These are phyloP conservation scores for Notothenia rossii DNA, from an alignment of 2,113 vertebrate species.

Conservation along the genomic window DNA sequence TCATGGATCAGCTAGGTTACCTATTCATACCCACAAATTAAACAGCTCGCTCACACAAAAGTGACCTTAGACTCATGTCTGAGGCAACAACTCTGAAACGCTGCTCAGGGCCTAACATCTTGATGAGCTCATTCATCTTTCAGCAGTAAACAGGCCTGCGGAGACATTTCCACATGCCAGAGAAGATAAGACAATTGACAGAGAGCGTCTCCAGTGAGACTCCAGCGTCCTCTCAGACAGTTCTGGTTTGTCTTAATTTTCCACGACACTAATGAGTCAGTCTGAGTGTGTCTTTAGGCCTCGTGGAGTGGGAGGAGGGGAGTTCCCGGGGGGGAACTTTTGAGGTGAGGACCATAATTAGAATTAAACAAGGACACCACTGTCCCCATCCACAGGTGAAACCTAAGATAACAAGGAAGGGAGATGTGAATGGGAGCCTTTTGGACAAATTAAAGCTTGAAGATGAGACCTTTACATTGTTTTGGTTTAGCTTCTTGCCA, in stretches of 20 bases:
- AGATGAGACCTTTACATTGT: conserved; percentile 53
- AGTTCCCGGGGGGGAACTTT: conserved; percentile 71
- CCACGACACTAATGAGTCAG: conserved; percentile 71
- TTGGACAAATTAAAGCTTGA: conserved; percentile 67
- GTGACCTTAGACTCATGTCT: conserved; percentile 19
- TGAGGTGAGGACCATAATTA: conserved; percentile 81
- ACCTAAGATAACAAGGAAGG: conserved; percentile 65
- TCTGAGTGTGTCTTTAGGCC: conserved; percentile 65
- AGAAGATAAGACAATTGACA: conserved; percentile 61
- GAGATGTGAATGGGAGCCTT: conserved; percentile 60
- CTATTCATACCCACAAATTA: conserved; percentile 24
- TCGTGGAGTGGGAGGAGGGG: conserved; percentile 49
- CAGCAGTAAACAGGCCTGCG: conserved; percentile 50
- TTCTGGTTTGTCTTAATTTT: conserved; percentile 66
- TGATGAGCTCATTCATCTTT: conserved; percentile 65
- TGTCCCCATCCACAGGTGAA: conserved; percentile 76
- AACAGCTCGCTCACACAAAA: conserved; percentile 5
- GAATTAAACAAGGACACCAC: conserved; percentile 76
- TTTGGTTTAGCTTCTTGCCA: conserved; percentile 58
- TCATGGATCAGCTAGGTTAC: conserved; percentile 10
- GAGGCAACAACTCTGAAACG: not conserved
- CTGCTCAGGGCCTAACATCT: conserved; percentile 9
- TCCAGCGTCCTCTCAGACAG: conserved; percentile 49
- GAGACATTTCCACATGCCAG: conserved; percentile 53
- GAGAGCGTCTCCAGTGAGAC: conserved; percentile 53